phyloP scores from a whole-genome alignment of 2,113 vertebrate genomes.

The Nothoprocta perdicaria region DNA sequence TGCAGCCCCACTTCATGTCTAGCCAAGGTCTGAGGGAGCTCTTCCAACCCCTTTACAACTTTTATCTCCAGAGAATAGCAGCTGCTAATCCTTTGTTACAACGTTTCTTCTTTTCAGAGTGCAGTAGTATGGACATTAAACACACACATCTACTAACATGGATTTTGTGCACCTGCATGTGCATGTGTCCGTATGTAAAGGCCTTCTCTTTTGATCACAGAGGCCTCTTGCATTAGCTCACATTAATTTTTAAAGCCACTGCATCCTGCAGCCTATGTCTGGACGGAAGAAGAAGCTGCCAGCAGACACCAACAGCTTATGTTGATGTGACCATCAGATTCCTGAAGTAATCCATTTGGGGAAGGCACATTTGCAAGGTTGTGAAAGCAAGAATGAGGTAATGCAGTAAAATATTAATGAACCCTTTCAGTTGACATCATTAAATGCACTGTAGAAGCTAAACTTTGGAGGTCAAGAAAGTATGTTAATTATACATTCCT shows the following conservation, averaged over 20 bases:
- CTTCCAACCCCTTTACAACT: not conserved
- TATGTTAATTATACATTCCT: not conserved
- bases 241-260: constrained; percentile 9
- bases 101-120: not conserved
- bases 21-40: no score
- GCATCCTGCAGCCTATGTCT: not conserved
- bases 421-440: not conserved
- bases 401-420: constrained; percentile 59
- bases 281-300: not conserved
- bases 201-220: not conserved
- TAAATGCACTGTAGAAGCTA: not conserved
- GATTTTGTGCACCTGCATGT: accelerated
- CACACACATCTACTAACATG: not conserved
- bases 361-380: not conserved
- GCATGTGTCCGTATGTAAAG: not conserved
- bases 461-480: not conserved
- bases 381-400: constrained; percentile 19
- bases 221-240: not conserved
- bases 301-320: not conserved
- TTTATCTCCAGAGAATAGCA: not conserved
- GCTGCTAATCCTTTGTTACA: not conserved
- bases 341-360: not conserved
- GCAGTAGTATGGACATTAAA: not conserved
- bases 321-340: not conserved
- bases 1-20: not conserved